phyloP scores from a whole-genome alignment of 2,797 vertebrate species.

The Phoebastria nigripes region DNA sequence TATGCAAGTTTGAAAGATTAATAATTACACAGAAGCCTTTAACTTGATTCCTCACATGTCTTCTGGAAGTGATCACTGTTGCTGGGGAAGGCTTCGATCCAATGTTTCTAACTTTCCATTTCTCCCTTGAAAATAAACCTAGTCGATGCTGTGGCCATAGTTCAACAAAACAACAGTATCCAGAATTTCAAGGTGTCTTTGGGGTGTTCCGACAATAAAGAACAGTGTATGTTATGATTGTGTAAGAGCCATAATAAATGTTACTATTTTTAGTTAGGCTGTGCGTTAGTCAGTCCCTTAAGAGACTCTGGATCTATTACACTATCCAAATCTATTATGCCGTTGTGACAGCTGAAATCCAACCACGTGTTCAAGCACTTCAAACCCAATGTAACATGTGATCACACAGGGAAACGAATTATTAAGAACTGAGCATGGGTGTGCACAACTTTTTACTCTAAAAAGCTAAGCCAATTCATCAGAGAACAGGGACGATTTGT shows the following conservation, averaged over 20 bases:
- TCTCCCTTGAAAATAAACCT: neutral
- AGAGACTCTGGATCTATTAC: neutral
- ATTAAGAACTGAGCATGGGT: neutral
- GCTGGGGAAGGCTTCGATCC: neutral
- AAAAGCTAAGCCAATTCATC: neutral
- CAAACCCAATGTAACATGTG: neutral
- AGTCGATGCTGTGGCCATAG: neutral
- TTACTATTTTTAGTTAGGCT: neutral
- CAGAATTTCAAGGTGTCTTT: neutral
- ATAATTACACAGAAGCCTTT: neutral
- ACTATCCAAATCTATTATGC: neutral
- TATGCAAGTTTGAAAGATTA: neutral
- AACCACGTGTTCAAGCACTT: neutral
- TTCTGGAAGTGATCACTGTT: neutral
- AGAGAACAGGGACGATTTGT: neutral
- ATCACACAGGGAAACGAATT: neutral
- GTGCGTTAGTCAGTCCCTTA: neutral
- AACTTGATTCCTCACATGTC: neutral
- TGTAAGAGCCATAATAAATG: neutral
- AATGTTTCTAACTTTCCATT: neutral
- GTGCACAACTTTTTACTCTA: neutral
- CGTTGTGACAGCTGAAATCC: neutral
- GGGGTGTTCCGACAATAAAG: neutral
- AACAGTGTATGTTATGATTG: neutral
- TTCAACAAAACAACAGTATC: neutral